phyloP scores from a whole-genome alignment of 2,797 vertebrate species.

The Miichthys miiuy region DNA sequence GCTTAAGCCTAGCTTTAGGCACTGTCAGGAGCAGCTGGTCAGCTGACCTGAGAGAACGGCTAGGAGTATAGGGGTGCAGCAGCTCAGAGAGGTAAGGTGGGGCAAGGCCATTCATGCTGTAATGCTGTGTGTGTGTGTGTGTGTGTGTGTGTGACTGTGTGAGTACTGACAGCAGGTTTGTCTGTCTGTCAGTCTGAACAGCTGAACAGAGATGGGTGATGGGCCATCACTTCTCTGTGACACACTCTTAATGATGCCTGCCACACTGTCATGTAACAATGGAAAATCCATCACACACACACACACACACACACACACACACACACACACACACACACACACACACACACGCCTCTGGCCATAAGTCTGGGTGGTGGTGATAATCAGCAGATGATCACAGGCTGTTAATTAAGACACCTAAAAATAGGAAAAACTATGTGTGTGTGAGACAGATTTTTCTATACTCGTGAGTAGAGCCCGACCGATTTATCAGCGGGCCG shows the following conservation, averaged over 20 bases:
- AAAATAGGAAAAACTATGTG: conserved; percentile 61
- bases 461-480: neutral
- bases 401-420: conserved; percentile 73
- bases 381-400: conserved; percentile 72
- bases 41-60: too few relatives aligned
- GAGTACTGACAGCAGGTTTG: neutral
- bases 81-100: too few relatives aligned
- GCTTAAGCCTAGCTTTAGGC: too few relatives aligned
- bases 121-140: neutral
- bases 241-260: too few relatives aligned
- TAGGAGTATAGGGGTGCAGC: too few relatives aligned
- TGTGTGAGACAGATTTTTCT: conserved; percentile 3
- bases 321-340: too few relatives aligned
- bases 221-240: conserved; percentile 49
- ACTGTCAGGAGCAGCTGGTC: too few relatives aligned
- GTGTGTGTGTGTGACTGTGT: conserved; percentile 5
- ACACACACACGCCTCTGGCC: conserved; percentile 28
- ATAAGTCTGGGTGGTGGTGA: conserved; percentile 59
- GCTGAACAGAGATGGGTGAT: conserved; percentile 10
- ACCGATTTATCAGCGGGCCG: too few relatives aligned
- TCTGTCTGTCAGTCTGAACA: conserved; percentile 22
- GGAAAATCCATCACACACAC: too few relatives aligned
- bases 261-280: too few relatives aligned
- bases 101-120: too few relatives aligned
- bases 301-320: conserved; percentile 32